Evolutionary conservation across 2,113 vertebrate species (phyloP).

Genomic region (Tyto alba): DNA sequence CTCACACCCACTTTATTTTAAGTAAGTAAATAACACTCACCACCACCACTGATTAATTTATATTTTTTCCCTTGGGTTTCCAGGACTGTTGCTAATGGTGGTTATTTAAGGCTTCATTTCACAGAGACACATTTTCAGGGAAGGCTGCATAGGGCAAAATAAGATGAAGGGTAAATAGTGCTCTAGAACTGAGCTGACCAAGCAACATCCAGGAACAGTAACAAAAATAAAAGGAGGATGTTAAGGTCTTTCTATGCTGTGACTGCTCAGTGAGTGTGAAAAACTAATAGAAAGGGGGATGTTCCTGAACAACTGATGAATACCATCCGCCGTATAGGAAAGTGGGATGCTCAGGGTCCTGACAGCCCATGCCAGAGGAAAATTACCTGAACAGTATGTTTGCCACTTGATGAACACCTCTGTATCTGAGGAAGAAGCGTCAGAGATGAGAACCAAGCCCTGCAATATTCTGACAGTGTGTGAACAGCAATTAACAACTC

Average conservation of each 20-base stretch:
- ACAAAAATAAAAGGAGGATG: neutral
- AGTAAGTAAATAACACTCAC: neutral
- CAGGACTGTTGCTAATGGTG: neutral
- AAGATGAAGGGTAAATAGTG: neutral
- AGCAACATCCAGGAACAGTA: neutral
- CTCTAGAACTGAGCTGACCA: neutral
- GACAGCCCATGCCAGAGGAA: neutral
- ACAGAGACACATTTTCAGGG: neutral
- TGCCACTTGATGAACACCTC: neutral
- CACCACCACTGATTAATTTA: neutral
- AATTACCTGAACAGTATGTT: neutral
- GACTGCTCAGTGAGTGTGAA: neutral
- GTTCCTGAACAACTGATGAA: neutral
- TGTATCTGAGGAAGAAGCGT: neutral
- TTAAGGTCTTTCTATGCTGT: neutral
- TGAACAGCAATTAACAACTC: conserved; percentile 1
- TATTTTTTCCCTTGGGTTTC: neutral
- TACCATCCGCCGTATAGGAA: neutral
- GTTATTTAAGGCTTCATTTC: neutral
- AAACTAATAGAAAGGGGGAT: neutral
- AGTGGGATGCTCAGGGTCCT: neutral
- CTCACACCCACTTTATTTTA: neutral
- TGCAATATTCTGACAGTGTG: neutral
- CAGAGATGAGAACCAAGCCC: neutral
- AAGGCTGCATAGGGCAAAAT: neutral